Conservation (phyloP, 2,888 invertebrate species). For the Resseliella maxima region DNA sequence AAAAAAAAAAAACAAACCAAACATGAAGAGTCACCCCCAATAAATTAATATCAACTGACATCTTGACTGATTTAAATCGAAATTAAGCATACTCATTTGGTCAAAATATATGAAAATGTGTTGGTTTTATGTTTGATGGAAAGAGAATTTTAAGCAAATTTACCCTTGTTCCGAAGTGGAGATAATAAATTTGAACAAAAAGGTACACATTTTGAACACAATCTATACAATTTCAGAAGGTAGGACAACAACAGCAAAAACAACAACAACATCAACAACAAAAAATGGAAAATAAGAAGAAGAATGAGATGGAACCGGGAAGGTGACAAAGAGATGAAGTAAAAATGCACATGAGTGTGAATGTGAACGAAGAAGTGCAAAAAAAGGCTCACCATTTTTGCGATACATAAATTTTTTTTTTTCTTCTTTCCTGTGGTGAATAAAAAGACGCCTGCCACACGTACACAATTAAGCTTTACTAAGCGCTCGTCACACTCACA, state of each 20-base stretch:
- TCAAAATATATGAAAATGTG: too few species aligned
- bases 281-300: neutral
- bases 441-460: conserved; percentile 2
- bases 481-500: neutral
- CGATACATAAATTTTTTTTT: neutral
- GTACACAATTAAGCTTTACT: conserved; percentile 10
- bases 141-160: neutral
- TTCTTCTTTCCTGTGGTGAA: neutral
- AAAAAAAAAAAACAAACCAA: too few species aligned
- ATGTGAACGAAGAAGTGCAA: neutral
- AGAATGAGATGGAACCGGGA: neutral
- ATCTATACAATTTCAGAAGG: neutral
- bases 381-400: neutral
- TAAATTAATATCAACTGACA: too few species aligned
- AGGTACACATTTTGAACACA: neutral
- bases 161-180: neutral
- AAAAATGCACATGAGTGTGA: neutral
- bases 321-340: neutral
- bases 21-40: too few species aligned
- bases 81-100: too few species aligned
- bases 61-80: too few species aligned
- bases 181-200: neutral
- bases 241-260: too few species aligned
- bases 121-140: too few species aligned
- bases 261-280: neutral